Conservation (phyloP, 2,797 vertebrate genomes). For the Orestias chungarensis region DNA sequence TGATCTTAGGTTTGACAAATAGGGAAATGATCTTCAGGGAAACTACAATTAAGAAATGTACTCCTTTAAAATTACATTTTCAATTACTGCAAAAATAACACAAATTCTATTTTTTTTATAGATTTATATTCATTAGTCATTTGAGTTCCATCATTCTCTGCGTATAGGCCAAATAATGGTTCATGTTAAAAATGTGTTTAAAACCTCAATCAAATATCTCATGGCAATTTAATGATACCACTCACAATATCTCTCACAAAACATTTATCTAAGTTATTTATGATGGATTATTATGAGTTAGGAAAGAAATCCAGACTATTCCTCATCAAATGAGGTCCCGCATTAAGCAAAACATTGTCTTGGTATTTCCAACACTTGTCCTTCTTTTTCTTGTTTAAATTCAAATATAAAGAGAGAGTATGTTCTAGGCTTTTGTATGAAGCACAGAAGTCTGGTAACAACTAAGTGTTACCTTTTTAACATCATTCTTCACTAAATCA, state of each 20-base stretch:
- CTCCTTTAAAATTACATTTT: too few relatives aligned
- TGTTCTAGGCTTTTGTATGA: not conserved
- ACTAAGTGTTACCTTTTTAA: constrained; percentile 31
- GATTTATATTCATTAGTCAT: not conserved
- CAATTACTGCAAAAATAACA: too few relatives aligned
- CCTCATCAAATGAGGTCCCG: constrained; percentile 46
- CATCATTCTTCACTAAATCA: constrained; percentile 21
- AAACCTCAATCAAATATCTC: not conserved
- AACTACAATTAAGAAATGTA: not conserved
- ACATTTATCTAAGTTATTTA: constrained; percentile 35
- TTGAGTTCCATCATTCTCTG: not conserved
- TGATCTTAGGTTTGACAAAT: not conserved
- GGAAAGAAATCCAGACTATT: constrained; percentile 26
- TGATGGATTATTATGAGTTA: constrained; percentile 28
- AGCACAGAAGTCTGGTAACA: constrained; percentile 30
- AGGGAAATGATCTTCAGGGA: not conserved
- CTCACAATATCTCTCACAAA: not conserved
- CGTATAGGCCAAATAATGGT: too few relatives aligned
- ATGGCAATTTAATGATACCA: not conserved
- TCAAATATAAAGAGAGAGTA: constrained; percentile 16
- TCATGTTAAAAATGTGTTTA: not conserved
- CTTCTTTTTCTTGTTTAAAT: constrained; percentile 15
- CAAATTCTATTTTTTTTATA: too few relatives aligned
- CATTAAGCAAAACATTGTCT: constrained; percentile 41
- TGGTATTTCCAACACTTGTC: constrained; percentile 26